Conservation (phyloP, 2,888 invertebrate genomes). For the Hemicrepidius hirtus region DNA sequence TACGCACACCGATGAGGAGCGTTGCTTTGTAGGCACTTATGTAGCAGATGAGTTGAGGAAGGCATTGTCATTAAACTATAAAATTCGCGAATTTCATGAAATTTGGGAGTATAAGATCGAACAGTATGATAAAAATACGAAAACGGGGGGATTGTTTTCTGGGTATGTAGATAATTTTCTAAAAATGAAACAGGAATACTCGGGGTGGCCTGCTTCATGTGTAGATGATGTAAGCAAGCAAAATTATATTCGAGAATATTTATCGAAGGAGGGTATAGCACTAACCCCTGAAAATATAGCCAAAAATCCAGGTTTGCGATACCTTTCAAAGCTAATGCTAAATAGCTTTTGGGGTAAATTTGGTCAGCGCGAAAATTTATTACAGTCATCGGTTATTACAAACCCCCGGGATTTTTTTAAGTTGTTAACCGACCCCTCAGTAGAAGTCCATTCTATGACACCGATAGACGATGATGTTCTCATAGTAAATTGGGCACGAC, state of each 20-base stretch:
- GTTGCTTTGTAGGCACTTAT: conserved; percentile 60
- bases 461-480: conserved; percentile 37
- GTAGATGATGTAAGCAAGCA: conserved; percentile 46
- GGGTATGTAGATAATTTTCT: conserved; percentile 61
- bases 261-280: conserved; percentile 49
- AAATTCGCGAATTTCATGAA: conserved; percentile 58
- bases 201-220: conserved; percentile 56
- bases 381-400: conserved; percentile 52
- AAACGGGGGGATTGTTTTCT: conserved; percentile 48
- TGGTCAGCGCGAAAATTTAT: conserved; percentile 57
- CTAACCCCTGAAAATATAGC: conserved; percentile 50
- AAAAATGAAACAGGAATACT: conserved; percentile 59
- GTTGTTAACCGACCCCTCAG: conserved; percentile 51
- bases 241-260: conserved; percentile 56
- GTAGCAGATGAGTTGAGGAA: conserved; percentile 61
- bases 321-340: conserved; percentile 59
- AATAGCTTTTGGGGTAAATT: conserved; percentile 64
- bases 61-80: conserved; percentile 61
- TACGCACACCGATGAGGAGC: neutral
- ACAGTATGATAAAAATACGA: conserved; percentile 46
- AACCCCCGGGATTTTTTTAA: conserved; percentile 46
- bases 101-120: conserved; percentile 61
- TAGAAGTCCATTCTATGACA: conserved; percentile 50
- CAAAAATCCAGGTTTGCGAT: conserved; percentile 58
- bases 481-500: conserved; percentile 7